Percentiles rank a stretch among this genome's conserved stretches.
Conservation (phyloP, 2,797 vertebrate genomes). For the Lepidocolaptes lacrymiger region DNA sequence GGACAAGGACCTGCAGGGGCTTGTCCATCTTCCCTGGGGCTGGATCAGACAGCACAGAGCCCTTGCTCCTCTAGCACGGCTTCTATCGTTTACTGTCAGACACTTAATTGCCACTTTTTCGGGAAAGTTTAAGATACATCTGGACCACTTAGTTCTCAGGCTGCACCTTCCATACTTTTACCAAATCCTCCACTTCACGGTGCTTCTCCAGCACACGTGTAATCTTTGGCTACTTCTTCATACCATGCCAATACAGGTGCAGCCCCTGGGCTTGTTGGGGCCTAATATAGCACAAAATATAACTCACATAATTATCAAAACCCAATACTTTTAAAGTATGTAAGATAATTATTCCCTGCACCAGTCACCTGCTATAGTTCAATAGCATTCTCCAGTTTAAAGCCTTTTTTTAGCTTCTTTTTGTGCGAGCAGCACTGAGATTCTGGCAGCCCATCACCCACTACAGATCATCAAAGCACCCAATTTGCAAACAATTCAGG, state of each 20-base stretch:
- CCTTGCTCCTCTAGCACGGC: not conserved
- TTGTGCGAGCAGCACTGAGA: not conserved
- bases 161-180: not conserved
- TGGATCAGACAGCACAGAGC: not conserved
- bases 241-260: not conserved
- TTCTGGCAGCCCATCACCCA: not conserved
- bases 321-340: not conserved
- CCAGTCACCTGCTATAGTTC: not conserved
- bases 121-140: not conserved
- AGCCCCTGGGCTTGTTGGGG: not conserved
- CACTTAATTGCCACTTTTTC: not conserved
- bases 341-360: not conserved
- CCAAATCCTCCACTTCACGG: fast-evolving
- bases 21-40: not conserved
- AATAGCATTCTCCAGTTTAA: not conserved
- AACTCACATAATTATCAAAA: not conserved
- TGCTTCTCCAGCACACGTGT: not conserved
- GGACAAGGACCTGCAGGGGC: not conserved
- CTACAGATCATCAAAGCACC: not conserved
- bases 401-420: not conserved
- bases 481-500: slow-evolving; percentile 15
- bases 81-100: not conserved
- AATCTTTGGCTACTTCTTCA: not conserved
- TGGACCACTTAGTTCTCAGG: not conserved
- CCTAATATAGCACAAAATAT: not conserved